Evolutionary conservation across 2,888 invertebrate species (phyloP), one percentile per base, ranked within the genome.

Genomic region (Brachypalpus laphriformis): DNA sequence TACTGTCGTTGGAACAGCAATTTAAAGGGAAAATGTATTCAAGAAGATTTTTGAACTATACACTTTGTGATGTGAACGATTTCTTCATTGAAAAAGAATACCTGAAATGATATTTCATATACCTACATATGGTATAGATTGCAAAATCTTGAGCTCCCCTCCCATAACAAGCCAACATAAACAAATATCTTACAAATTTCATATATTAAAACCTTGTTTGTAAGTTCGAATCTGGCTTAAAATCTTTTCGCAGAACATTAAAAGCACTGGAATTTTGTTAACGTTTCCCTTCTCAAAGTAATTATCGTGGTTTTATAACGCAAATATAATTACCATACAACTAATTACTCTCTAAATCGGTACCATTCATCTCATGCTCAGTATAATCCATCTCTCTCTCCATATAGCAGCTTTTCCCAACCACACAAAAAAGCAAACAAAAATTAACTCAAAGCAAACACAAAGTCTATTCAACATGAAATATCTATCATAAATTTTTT

Each of bases 371-470:
- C 65, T 65, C 34, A 8, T 20, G n/a, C 34, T 34, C 9, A 9
- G 16, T 40, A 28, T 54, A 54, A 66, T 66, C 18, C 25, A 25
- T 51, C 37, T 51, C 37, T 28, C 3, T 11, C 16, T 16, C 18
- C 25, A 25, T 49, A 51, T 2, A 9, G n/a, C 16, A 1, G 3
- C 11, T 16, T 7, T 45, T n/a, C 37, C 14, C 14, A 34, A 34
- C 47, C 25, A 11, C 31, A 56, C 8, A 56, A 47, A 76, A 66
- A 68, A 22, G 49, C n/a, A 76, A 76, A 77, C 59, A 70, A 54
- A 61, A 71, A 70, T 63, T 78, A 63, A 78, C 54, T 71, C 6
- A 71, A 71, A 71, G 70, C 71, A 78, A 78, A 78, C 63, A 78
- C 22, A 37, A 28, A 66, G 25, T 71, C 45, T 56, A 37, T 71